Percentiles rank a stretch among this genome's conserved stretches.
These are phyloP conservation scores for Chrysina gloriosa DNA, from an alignment of 2,888 invertebrate species.

Conservation along the genomic window DNA sequence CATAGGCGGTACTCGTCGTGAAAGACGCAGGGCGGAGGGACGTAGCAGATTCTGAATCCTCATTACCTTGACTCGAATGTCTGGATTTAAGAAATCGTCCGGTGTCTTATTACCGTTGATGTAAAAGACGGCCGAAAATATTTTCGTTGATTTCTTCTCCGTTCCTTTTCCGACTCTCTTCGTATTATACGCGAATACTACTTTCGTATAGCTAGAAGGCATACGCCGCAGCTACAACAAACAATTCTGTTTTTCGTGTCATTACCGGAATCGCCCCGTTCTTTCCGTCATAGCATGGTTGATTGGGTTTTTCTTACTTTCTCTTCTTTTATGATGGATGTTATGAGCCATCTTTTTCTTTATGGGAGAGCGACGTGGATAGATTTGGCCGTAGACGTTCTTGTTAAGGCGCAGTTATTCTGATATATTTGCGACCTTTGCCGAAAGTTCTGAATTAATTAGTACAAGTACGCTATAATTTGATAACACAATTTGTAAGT, in stretches of 20 bases:
- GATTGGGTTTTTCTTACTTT: slow-evolving; percentile 22
- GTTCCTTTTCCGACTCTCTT: neutral
- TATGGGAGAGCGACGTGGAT: neutral
- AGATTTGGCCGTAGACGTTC: neutral
- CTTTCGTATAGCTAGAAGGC: neutral
- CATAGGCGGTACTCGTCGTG: neutral
- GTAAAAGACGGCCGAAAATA: slow-evolving; percentile 27
- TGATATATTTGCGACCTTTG: too few relatives aligned
- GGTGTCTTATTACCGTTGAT: slow-evolving; percentile 34
- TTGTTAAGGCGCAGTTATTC: too few relatives aligned
- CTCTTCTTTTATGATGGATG: slow-evolving; percentile 3
- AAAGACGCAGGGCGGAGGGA: slow-evolving; percentile 3
- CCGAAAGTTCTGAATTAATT: too few relatives aligned
- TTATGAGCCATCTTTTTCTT: neutral
- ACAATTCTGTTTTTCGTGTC: neutral
- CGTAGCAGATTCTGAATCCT: slow-evolving; percentile 27
- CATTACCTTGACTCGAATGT: slow-evolving; percentile 36
- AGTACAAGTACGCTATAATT: too few relatives aligned
- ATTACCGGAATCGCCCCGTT: slow-evolving; percentile 13
- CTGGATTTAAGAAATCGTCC: slow-evolving; percentile 36
- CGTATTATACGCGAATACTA: neutral
- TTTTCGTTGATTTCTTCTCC: slow-evolving; percentile 26
- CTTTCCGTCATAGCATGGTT: neutral
- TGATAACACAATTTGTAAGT: neutral
- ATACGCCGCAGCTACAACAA: neutral